phyloP scores from a whole-genome alignment of 2,888 invertebrate species.

The Drosophila histrio region DNA sequence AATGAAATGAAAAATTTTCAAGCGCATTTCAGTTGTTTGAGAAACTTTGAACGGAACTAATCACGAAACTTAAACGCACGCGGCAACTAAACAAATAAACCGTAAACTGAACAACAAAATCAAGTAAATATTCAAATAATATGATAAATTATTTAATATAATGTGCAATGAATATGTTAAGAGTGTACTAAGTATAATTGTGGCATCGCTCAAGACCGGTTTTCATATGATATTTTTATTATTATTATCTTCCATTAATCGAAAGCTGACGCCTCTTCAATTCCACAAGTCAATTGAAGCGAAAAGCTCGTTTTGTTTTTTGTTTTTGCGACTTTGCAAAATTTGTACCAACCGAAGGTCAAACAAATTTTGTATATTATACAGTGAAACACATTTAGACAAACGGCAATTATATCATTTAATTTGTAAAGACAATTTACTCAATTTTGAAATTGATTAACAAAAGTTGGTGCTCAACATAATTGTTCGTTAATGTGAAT shows the following conservation, averaged over 20 bases:
- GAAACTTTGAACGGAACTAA: slow-evolving; percentile 67
- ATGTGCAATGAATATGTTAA: background rate
- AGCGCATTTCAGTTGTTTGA: slow-evolving; percentile 68
- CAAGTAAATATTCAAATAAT: slow-evolving; percentile 39
- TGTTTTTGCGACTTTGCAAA: slow-evolving; percentile 14
- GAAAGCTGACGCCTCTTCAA: background rate
- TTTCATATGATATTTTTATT: slow-evolving; percentile 13
- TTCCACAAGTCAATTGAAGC: slow-evolving; percentile 15
- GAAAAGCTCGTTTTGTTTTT: slow-evolving; percentile 14
- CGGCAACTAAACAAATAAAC: slow-evolving; percentile 36
- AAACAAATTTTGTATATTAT: slow-evolving; percentile 12
- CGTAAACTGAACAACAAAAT: slow-evolving; percentile 18
- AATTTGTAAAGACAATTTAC: background rate
- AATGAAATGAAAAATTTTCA: slow-evolving; percentile 38
- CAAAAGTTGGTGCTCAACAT: background rate
- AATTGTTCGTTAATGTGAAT: background rate
- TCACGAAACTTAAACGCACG: slow-evolving; percentile 29
- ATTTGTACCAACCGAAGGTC: slow-evolving; percentile 33
- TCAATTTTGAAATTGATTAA: background rate
- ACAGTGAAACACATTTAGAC: background rate
- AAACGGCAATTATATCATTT: background rate
- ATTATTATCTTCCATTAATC: background rate
- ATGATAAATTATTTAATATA: slow-evolving; percentile 5
- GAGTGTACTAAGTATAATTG: slow-evolving; percentile 5
- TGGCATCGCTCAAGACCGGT: slow-evolving; percentile 11